These are phyloP conservation scores for Pteropus rufus DNA, from an alignment of 2,797 vertebrate species.

Conservation along the genomic window DNA sequence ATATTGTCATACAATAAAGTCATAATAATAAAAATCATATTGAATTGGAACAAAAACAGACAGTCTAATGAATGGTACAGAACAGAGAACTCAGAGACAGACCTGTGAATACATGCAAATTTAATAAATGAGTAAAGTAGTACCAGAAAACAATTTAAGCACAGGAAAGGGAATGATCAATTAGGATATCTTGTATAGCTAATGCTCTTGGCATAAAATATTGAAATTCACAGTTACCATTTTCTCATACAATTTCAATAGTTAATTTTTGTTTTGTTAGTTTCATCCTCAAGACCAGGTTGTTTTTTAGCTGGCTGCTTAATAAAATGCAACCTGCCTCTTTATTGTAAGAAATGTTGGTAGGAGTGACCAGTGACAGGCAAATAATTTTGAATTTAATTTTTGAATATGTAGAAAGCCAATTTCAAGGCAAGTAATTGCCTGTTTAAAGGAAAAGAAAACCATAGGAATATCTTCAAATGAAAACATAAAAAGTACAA, in stretches of 20 bases:
- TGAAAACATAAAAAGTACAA: conserved; percentile 58
- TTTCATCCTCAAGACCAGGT: conserved; percentile 7
- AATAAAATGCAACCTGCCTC: background rate
- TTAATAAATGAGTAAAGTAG: background rate
- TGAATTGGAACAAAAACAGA: background rate
- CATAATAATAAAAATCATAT: background rate
- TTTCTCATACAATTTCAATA: conserved; percentile 21
- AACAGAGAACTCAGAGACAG: background rate
- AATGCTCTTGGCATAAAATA: background rate
- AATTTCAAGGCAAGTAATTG: conserved; percentile 10
- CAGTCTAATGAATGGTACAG: background rate
- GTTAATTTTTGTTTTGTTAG: conserved; percentile 32
- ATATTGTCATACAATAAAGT: background rate
- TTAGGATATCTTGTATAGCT: background rate
- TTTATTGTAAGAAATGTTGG: conserved; percentile 33
- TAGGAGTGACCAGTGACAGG: background rate
- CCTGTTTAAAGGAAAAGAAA: conserved; percentile 35
- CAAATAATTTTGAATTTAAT: conserved; percentile 29
- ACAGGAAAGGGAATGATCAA: background rate
- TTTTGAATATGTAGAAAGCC: conserved; percentile 1
- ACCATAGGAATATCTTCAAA: conserved; percentile 48
- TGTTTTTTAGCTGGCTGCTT: conserved; percentile 18
- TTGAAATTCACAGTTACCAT: background rate
- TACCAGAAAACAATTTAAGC: background rate
- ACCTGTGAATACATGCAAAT: background rate